Base-by-base conservation (phyloP, 2,797 vertebrate genomes). In the Phalloptychus januarius region DNA sequence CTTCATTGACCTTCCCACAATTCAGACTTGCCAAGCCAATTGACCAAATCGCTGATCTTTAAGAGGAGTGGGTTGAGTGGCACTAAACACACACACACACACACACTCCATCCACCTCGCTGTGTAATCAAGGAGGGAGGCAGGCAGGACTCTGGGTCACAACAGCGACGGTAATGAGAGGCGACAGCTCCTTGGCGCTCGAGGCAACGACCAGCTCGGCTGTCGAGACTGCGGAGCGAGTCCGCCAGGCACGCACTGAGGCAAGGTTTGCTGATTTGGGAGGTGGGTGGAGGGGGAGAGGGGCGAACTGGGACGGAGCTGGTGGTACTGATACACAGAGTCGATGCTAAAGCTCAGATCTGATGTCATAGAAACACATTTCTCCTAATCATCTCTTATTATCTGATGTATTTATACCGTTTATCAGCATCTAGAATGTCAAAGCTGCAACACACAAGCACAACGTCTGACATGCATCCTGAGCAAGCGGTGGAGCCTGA, bases 21-120 rank as follows among this genome's bases (percentile, higher is more conserved):
- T 96, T 95, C 91, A 90, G 89, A 95, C 89, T 89, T 95, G 94
- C 91, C 92, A 92, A 92, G 89, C 95, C 94, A 95, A 95, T 94
- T 95, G 94, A 95, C 95, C 95, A 96, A 95, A 95, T 96, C 95
- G 94, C 90, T 95, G 95, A 96, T 96, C 95, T 96, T 96, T 95
- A 95, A 95, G 94, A 94, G 92, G 90, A 78, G 65, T 71, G 77
- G 71, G 81, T n/a, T 63, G 79, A 74, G 78, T 74, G 61, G 70
- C 73, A 71, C 83, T 85, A 78, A 86, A 86, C 75, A 77, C 88
- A 78, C 73, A 85, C 69, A 67, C 61, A 78, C 72, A 70, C 81
- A 78, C 78, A 16, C 61, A 87, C 56, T 78, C 85, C 77, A 89
- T 92, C 88, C 86, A 94, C 93, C 94, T 94, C 93, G 77, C 84